Percentiles rank a stretch among this genome's conserved stretches.
These are phyloP conservation scores for Drymodes brunneopygia DNA, from an alignment of 2,113 vertebrate genomes.

Conservation along the genomic window DNA sequence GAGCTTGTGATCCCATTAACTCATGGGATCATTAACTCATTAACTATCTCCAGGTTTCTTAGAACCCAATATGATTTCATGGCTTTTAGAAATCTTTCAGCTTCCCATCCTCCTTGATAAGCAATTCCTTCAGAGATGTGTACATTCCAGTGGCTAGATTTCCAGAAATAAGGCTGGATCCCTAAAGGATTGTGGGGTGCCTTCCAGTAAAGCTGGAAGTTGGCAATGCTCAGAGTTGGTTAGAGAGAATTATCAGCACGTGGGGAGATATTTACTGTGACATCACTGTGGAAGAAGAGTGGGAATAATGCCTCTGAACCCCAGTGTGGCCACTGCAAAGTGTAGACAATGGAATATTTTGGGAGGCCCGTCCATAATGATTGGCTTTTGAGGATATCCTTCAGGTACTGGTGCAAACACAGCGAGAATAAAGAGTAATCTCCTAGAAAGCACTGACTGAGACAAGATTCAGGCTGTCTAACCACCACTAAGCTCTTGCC, in stretches of 20 bases:
- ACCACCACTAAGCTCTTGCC: background rate
- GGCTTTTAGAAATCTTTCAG: background rate
- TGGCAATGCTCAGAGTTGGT: background rate
- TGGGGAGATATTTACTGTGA: background rate
- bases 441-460: background rate
- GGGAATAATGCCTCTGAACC: background rate
- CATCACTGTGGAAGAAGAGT: background rate
- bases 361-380: background rate
- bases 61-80: background rate
- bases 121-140: background rate
- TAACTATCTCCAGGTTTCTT: background rate
- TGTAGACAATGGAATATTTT: accelerated
- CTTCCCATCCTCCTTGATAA: background rate
- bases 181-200: background rate
- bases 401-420: background rate
- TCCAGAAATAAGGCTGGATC: background rate
- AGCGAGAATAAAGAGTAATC: background rate
- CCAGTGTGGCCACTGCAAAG: background rate
- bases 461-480: background rate
- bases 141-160: background rate
- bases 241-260: background rate
- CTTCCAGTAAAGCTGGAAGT: background rate
- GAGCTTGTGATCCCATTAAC: background rate
- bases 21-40: too few species aligned
- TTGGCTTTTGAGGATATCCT: background rate